Evolutionary conservation across 2,113 vertebrate genomes (phyloP), one percentile per base, ranked within the genome.

Genomic region (Euleptes europaea): DNA sequence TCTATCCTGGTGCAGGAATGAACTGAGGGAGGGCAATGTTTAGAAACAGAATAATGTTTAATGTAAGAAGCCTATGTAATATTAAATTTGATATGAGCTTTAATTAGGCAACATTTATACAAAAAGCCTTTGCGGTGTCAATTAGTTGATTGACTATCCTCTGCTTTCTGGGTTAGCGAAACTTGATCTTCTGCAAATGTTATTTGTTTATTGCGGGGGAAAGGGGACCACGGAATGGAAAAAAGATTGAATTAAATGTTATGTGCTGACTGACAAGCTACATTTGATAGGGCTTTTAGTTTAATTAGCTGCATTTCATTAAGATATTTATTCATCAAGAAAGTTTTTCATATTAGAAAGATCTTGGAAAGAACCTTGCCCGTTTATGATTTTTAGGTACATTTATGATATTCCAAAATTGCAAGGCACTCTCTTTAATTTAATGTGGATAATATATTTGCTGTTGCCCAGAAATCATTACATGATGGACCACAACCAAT

Each of bases 281-380:
- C 95, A 97, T 97, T 97, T 92, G 94, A 98, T 97, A 97, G 95
- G 96, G 97, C 98, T 98, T 97, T 98, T 97, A 98, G 97, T 96
- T 97, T 98, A 99, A 98, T 98, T 98, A 97, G 97, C 96, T 97
- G 96, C 97, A 97, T 97, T 98, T 97, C 95, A 98, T 98, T 97
- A 97, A 97, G 95, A 96, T 90, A 96, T 96, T 95, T 94, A 95
- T 96, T 97, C 96, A 96, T 94, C 95, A 91, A 89, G 95, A 95
- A 96, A 95, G 96, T 96, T 96, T 95, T 96, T 96, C 92, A 89
- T 93, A 88, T 94, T 90, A 94, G 90, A 93, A 85, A 94, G 96
- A 90, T 86, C 88, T 80, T 65, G 9, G 69, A 71, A 84, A 54
- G 70, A 86, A 78, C 90, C 88, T 85, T 91, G 40, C 84, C 88